phyloP scores from a whole-genome alignment of 2,888 invertebrate genomes.

The Clanis bilineata region DNA sequence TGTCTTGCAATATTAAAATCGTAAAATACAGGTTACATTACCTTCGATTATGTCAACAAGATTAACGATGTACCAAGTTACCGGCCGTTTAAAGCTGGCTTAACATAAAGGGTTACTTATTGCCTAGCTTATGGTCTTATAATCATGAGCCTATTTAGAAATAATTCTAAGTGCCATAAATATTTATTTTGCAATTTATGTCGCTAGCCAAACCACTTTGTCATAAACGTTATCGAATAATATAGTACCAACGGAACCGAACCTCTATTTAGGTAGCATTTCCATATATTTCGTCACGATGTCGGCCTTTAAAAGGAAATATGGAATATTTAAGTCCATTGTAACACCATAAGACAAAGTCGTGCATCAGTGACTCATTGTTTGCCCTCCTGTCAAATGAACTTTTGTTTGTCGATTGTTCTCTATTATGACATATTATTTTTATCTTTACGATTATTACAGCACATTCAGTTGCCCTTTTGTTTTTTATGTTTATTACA shows the following conservation, averaged over 20 bases:
- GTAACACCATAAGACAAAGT: conserved; percentile 29
- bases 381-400: conserved; percentile 34
- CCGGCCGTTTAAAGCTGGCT: background rate
- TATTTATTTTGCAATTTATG: background rate
- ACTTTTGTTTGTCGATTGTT: conserved; percentile 36
- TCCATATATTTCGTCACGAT: conserved; percentile 17
- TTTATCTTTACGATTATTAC: conserved; percentile 24
- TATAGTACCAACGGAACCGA: background rate
- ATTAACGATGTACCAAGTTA: background rate
- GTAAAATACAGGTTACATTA: too few relatives aligned
- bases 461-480: background rate
- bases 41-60: too few relatives aligned
- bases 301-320: conserved; percentile 20
- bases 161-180: background rate
- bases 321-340: conserved; percentile 22
- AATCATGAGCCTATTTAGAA: background rate
- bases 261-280: conserved; percentile 9
- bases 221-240: background rate
- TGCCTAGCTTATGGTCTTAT: background rate
- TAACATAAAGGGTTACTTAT: background rate
- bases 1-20: too few relatives aligned
- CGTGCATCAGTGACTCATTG: conserved; percentile 37
- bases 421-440: conserved; percentile 24
- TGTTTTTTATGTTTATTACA: background rate
- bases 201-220: background rate